Conservation (phyloP, 64 coral and sea anemone genomes). For the Exaiptasia diaphana region DNA sequence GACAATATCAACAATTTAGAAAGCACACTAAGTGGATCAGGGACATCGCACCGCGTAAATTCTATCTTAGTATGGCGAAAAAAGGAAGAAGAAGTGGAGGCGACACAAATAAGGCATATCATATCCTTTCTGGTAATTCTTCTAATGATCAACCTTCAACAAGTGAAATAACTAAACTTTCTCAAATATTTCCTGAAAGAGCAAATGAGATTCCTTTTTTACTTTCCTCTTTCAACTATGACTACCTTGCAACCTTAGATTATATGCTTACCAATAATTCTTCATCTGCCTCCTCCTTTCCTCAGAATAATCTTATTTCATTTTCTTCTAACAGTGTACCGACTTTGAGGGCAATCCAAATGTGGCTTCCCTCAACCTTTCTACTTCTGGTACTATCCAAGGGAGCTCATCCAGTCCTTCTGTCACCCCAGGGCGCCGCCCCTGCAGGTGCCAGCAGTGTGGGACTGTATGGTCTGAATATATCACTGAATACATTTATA, state of each 20-base stretch:
- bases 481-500: too few species aligned
- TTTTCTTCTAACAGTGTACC: background rate
- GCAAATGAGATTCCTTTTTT: too few species aligned
- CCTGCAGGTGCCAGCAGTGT: background rate
- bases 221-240: too few species aligned
- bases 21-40: too few species aligned
- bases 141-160: too few species aligned
- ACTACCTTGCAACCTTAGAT: too few species aligned
- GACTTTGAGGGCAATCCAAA: background rate
- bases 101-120: background rate
- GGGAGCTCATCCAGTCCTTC: background rate
- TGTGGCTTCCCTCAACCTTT: background rate
- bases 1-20: too few species aligned
- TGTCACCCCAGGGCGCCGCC: background rate
- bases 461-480: slow-evolving; percentile 15
- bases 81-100: too few species aligned
- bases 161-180: too few species aligned
- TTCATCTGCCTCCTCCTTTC: background rate
- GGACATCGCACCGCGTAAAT: too few species aligned
- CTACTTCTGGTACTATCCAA: background rate
- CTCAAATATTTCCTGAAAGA: too few species aligned
- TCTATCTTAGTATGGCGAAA: too few species aligned
- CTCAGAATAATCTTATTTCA: background rate
- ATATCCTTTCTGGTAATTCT: background rate
- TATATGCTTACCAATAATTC: background rate